Conservation (phyloP, 2,888 invertebrate species). For the Drosophila maculinotata region DNA sequence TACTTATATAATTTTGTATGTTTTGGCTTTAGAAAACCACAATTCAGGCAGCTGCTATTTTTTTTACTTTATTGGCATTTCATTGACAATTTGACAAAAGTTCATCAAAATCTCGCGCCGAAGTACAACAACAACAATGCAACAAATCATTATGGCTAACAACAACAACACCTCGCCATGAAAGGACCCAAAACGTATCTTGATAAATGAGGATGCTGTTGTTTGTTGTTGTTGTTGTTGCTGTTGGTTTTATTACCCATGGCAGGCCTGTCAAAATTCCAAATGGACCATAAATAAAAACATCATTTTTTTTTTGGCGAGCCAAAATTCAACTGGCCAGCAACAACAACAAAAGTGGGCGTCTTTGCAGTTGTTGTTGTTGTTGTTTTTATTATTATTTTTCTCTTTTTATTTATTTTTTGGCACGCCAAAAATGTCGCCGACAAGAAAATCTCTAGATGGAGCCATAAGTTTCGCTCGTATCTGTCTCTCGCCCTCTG, state of each 20-base stretch:
- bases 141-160: conserved; percentile 34
- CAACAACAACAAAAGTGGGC: conserved; percentile 36
- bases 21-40: no score
- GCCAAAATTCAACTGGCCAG: conserved; percentile 29
- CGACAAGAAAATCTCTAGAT: conserved; percentile 61
- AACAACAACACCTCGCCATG: conserved; percentile 20
- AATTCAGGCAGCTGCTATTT: conserved; percentile 8
- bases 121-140: conserved; percentile 13
- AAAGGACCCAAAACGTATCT: conserved; percentile 49
- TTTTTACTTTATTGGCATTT: conserved; percentile 55
- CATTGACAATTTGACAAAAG: conserved; percentile 71
- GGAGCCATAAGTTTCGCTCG: conserved; percentile 65
- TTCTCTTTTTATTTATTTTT: conserved; percentile 44
- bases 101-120: conserved; percentile 72
- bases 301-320: conserved; percentile 76
- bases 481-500: conserved; percentile 5
- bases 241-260: conserved; percentile 73
- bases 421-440: conserved; percentile 71
- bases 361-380: conserved; percentile 17
- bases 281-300: conserved; percentile 84
- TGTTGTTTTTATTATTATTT: conserved; percentile 38
- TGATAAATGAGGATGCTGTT: conserved; percentile 62
- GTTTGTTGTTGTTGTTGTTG: conserved; percentile 28
- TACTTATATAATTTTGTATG: no score
- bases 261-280: conserved; percentile 82